These are phyloP conservation scores for Uromys caudimaculatus DNA, from an alignment of 2,797 vertebrate species.

Conservation along the genomic window DNA sequence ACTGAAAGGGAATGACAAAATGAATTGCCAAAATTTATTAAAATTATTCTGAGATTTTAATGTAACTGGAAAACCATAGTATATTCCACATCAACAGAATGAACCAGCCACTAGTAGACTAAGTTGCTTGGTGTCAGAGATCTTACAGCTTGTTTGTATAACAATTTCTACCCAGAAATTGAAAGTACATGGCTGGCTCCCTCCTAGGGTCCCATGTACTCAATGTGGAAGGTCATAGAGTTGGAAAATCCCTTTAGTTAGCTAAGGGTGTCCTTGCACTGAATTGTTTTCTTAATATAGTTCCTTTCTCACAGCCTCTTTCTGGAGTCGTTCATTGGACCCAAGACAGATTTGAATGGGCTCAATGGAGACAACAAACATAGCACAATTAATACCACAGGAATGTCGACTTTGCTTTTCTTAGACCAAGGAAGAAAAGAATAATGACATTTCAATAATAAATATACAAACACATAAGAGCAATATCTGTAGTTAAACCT, in stretches of 20 bases:
- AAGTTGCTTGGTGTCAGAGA: background rate
- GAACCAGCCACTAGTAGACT: background rate
- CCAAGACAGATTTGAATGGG: conserved; percentile 34
- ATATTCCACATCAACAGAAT: background rate
- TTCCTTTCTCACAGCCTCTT: conserved; percentile 50
- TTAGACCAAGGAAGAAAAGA: conserved; percentile 71
- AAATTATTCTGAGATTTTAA: background rate
- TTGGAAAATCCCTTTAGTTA: conserved; percentile 63
- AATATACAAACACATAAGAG: conserved; percentile 77
- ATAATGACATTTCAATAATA: conserved; percentile 81
- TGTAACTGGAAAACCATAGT: background rate
- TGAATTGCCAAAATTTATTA: background rate
- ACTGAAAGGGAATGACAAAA: background rate
- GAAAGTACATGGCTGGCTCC: conserved; percentile 45
- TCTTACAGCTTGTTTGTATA: conserved; percentile 45
- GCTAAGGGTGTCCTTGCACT: conserved; percentile 44
- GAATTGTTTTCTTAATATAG: conserved; percentile 60
- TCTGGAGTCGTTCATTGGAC: conserved; percentile 37
- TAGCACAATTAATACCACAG: background rate
- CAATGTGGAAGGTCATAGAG: background rate
- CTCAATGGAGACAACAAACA: conserved; percentile 54
- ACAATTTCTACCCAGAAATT: conserved; percentile 46
- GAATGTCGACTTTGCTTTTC: background rate
- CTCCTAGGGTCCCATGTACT: conserved; percentile 10
- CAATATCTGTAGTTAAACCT: conserved; percentile 49